phyloP scores from a whole-genome alignment of 2,113 vertebrate species.

The Felis chaus region DNA sequence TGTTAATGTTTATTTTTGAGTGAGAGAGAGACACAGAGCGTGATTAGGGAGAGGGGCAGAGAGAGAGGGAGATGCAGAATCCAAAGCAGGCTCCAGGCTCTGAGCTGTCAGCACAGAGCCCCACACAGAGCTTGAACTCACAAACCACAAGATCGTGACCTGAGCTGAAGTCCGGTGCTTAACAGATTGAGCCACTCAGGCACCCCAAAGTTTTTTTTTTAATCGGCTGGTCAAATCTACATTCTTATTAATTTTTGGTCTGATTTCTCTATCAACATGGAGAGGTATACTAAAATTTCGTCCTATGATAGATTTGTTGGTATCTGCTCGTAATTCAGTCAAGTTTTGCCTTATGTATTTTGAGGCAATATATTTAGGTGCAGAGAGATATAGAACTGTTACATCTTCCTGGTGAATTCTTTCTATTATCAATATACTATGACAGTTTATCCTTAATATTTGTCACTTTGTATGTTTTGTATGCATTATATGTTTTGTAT shows the following conservation, averaged over 20 bases:
- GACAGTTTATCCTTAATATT: slow-evolving; percentile 12
- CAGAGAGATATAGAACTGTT: slow-evolving; percentile 5
- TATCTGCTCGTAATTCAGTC: not conserved
- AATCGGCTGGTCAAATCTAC: not conserved
- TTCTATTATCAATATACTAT: slow-evolving; percentile 24
- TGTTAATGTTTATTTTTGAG: not conserved
- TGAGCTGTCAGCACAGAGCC: too few species aligned
- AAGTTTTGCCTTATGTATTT: not conserved
- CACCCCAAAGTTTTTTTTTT: not conserved
- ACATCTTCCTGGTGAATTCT: not conserved
- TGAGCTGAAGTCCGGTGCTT: too few species aligned
- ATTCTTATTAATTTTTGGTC: slow-evolving; percentile 24
- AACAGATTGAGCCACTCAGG: too few species aligned
- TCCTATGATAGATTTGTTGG: not conserved
- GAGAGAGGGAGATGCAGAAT: too few species aligned
- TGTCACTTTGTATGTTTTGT: slow-evolving; percentile 1
- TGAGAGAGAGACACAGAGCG: too few species aligned
- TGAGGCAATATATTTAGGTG: slow-evolving; percentile 16
- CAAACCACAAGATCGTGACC: too few species aligned
- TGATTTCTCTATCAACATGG: slow-evolving; percentile 8
- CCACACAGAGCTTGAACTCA: too few species aligned
- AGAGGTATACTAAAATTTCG: slow-evolving; percentile 8
- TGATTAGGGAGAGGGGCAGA: too few species aligned
- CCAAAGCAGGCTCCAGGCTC: too few species aligned
- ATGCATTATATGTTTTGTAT: not conserved